Evolutionary conservation across 2,797 vertebrate species (phyloP), one percentile per base, ranked within the genome.

Genomic region (Allobates femoralis): DNA sequence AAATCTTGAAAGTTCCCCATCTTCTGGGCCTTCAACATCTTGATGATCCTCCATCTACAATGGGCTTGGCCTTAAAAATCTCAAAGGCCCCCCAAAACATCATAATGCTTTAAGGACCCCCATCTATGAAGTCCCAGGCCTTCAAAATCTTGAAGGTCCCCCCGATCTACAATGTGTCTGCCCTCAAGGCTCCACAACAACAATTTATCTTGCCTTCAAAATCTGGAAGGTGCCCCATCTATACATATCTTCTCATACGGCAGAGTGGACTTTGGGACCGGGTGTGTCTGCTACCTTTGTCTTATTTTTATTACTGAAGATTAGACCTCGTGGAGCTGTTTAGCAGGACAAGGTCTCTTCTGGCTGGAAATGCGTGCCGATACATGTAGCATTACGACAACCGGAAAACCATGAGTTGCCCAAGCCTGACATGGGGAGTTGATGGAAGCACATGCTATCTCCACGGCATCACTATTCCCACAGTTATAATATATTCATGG

Each of bases 401-500:
- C 21, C 26, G 69, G 69, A 74, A 74, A 50, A 50, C 69, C 69
- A 74, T 46, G 21, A 18, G 37, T 50, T 74, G n/a, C 69, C 41
- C 21, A 74, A 50, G 41, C 41, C 41, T 46, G 69, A 46, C 10
- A 19, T 79, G 21, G 76, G 69, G 8, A 79, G 75, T 34, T 41
- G 7, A 30, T 66, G 15, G 15, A 69, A 69, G 66, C 21, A 69
- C 66, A 74, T 4, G 16, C n/a, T 60, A 79, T 26, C 12, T 46
- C 5, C n/a, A 62, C 62, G 32, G 32, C 14, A 37, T 60, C 4
- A 79, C 19, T 41, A 58, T 41, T 78, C 28, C 30, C 28, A 60
- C 6, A 41, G 10, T 37, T 34, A 60, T 60, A 41, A 79, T 37
- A 60, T 41, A 41, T 55, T 60, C 56, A 77, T 34, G 26, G 75